phyloP scores from a whole-genome alignment of 2,888 invertebrate genomes.

The Harpagoxenus sublaevis region DNA sequence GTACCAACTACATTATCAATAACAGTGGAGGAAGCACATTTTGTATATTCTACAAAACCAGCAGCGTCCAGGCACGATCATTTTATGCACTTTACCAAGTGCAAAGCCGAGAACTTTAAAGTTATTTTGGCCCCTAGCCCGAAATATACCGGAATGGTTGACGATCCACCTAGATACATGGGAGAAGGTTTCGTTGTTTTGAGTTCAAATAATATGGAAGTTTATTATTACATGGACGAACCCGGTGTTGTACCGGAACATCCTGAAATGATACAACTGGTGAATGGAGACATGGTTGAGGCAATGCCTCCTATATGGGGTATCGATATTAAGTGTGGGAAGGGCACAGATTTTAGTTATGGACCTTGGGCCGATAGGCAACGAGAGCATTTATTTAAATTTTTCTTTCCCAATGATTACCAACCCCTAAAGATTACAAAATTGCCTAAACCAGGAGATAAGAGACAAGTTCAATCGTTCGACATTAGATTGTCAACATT shows the following conservation, averaged over 20 bases:
- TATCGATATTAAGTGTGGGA: conserved; percentile 97
- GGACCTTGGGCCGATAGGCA: conserved; percentile 99
- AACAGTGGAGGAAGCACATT: conserved; percentile 97
- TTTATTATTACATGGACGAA: conserved; percentile 99
- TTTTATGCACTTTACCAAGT: conserved; percentile 98
- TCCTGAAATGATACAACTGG: conserved; percentile 95
- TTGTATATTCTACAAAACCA: conserved; percentile 98
- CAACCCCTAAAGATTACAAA: conserved; percentile 93
- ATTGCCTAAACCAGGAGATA: conserved; percentile 94
- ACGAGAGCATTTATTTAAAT: conserved; percentile 97
- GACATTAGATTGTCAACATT: conserved; percentile 96
- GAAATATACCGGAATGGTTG: conserved; percentile 96
- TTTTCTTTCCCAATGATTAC: conserved; percentile 97
- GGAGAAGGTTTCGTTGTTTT: conserved; percentile 99
- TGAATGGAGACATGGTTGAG: conserved; percentile 97
- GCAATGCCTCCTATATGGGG: conserved; percentile 98
- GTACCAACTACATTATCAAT: conserved; percentile 97
- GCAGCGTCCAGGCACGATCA: conserved; percentile 97
- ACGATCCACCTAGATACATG: conserved; percentile 98
- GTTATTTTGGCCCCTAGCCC: conserved; percentile 98
- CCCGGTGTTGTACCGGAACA: conserved; percentile 97
- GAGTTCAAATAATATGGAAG: conserved; percentile 97
- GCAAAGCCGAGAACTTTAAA: conserved; percentile 97
- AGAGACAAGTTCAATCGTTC: conserved; percentile 95
- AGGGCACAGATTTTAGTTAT: conserved; percentile 98